A percentile compares a stretch with the other conserved stretches of the same genome.
Evolutionary conservation across 2,797 vertebrate species (phyloP).

Genomic region (Meriones psammophilus): DNA sequence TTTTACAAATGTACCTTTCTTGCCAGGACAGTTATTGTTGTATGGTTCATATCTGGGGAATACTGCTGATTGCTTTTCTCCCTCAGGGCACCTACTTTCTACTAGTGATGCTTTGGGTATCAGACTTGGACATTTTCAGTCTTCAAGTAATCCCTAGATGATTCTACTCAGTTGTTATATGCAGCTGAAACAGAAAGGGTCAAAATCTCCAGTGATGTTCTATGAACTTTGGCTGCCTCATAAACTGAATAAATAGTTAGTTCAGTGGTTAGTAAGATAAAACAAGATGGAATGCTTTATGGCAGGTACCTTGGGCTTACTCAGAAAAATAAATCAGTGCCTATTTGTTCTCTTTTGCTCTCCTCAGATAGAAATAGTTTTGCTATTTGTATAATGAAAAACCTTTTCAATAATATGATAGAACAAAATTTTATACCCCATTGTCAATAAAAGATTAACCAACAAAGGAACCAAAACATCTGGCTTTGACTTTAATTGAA

Average conservation of each 20-base stretch:
- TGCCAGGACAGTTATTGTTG: neutral
- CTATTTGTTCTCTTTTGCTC: constrained; percentile 4
- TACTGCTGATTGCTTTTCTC: neutral
- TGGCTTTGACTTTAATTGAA: constrained; percentile 33
- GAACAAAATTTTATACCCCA: neutral
- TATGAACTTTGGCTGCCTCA: constrained; percentile 32
- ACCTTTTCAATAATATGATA: neutral
- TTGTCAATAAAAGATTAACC: neutral
- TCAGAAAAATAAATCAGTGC: neutral
- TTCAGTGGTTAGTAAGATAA: neutral
- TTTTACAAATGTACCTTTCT: neutral
- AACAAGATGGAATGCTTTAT: neutral
- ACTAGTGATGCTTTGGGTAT: neutral
- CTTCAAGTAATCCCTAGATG: neutral
- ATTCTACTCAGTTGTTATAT: neutral
- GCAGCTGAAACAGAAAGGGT: neutral
- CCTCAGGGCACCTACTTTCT: neutral
- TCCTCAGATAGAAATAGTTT: constrained; percentile 1
- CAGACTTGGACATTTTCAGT: neutral
- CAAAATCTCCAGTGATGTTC: neutral
- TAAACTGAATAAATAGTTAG: neutral
- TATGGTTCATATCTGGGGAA: neutral
- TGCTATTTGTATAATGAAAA: neutral
- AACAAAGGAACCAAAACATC: neutral
- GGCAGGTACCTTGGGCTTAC: neutral